Percentiles rank a stretch among this genome's conserved stretches.
Evolutionary conservation across 2,888 invertebrate genomes (phyloP).

Genomic region (Cerastis leucographa): DNA sequence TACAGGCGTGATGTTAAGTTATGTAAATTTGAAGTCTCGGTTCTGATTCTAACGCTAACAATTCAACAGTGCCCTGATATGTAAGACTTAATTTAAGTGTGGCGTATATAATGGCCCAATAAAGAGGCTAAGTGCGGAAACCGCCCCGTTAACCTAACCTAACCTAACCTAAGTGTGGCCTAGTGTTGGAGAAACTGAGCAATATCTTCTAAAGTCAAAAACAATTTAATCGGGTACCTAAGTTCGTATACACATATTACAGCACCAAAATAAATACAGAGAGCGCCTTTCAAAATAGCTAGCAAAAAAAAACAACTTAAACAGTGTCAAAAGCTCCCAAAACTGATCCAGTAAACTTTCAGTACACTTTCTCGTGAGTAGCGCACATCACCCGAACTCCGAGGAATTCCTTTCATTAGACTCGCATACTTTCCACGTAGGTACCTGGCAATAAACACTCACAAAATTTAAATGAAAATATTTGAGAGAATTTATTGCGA

Average conservation of each 20-base stretch:
- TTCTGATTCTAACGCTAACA: not conserved
- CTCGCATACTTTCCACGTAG: constrained; percentile 77
- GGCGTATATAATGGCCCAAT: too few relatives aligned
- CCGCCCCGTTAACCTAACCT: too few relatives aligned
- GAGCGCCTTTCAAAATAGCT: not conserved
- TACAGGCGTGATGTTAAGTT: too few relatives aligned
- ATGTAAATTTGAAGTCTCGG: too few relatives aligned
- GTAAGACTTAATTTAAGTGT: not conserved
- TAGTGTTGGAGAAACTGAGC: not conserved
- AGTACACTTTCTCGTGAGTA: constrained; percentile 50
- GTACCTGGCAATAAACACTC: constrained; percentile 74
- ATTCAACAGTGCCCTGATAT: not conserved
- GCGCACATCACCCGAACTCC: constrained; percentile 47
- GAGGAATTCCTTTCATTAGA: constrained; percentile 84
- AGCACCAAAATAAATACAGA: too few relatives aligned
- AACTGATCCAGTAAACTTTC: constrained; percentile 51
- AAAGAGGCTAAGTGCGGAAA: too few relatives aligned
- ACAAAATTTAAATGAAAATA: constrained; percentile 86
- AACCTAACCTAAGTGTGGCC: not conserved
- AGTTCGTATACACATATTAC: not conserved
- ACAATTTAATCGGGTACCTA: not conserved
- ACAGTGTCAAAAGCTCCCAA: constrained; percentile 1
- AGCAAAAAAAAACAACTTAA: not conserved
- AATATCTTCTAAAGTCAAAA: not conserved
- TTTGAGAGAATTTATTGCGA: constrained; percentile 80